Percentiles rank a stretch among this genome's conserved stretches.
These are phyloP conservation scores for Hypercompe scribonia DNA, from an alignment of 2,888 invertebrate species.

Conservation along the genomic window DNA sequence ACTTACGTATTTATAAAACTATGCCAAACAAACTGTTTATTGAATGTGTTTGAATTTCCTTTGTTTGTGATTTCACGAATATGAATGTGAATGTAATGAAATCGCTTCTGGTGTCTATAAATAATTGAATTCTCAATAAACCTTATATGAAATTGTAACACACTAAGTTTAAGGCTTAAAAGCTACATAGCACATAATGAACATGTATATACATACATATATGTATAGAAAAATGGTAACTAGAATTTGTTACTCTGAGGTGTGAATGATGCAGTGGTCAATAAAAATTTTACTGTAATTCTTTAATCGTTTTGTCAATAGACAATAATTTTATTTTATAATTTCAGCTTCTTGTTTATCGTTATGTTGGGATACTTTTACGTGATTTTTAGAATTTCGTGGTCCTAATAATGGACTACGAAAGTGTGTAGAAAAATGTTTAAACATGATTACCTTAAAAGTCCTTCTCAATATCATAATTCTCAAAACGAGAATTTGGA, in stretches of 20 bases:
- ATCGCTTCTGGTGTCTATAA: not conserved
- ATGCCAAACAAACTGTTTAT: not conserved
- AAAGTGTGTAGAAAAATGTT: too few relatives aligned
- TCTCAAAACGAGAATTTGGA: not conserved
- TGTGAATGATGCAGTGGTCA: too few relatives aligned
- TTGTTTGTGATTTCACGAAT: not conserved
- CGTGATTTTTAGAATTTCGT: not conserved
- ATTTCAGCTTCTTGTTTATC: too few relatives aligned
- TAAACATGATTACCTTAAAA: not conserved
- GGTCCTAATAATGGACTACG: too few relatives aligned
- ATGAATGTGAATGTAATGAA: not conserved
- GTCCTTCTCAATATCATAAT: not conserved
- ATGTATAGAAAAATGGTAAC: not conserved
- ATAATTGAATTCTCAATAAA: not conserved
- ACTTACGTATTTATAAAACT: too few relatives aligned
- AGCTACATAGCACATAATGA: not conserved
- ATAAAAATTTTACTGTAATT: not conserved
- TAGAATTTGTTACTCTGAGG: not conserved
- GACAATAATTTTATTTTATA: not conserved
- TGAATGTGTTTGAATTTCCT: too few relatives aligned
- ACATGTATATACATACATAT: too few relatives aligned
- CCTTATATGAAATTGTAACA: not conserved
- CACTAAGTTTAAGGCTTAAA: not conserved
- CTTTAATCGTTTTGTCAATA: not conserved
- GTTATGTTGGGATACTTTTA: not conserved